These are phyloP conservation scores for Octopus bimaculoides DNA, from an alignment of 1,140 invertebrate species.

Conservation along the genomic window DNA sequence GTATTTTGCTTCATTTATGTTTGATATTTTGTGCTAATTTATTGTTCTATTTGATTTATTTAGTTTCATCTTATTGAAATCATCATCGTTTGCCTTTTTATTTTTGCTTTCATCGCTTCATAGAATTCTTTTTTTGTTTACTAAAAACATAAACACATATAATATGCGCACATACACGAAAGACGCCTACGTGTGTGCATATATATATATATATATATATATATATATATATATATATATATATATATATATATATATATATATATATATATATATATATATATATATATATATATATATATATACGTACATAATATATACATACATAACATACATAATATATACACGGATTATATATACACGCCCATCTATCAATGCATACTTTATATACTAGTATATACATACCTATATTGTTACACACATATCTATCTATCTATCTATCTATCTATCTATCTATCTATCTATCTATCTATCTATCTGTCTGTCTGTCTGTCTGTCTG, in stretches of 20 bases:
- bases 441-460: too few relatives aligned
- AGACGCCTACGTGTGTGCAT: neutral
- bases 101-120: too few relatives aligned
- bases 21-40: too few relatives aligned
- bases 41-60: too few relatives aligned
- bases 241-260: slow-evolving; percentile 2
- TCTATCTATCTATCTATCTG: too few relatives aligned
- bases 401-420: neutral
- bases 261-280: neutral
- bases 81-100: too few relatives aligned
- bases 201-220: neutral
- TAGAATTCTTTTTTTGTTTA: too few relatives aligned
- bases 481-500: too few relatives aligned
- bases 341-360: neutral
- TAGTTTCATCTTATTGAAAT: too few relatives aligned
- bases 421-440: neutral
- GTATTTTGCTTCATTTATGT: too few relatives aligned
- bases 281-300: neutral
- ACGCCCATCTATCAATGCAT: neutral
- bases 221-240: slow-evolving; percentile 1
- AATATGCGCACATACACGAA: neutral
- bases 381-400: neutral
- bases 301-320: neutral
- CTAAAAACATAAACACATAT: neutral
- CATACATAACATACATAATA: neutral